These are phyloP conservation scores for Antennarius maculatus DNA, from an alignment of 2,797 vertebrate genomes.

Conservation along the genomic window DNA sequence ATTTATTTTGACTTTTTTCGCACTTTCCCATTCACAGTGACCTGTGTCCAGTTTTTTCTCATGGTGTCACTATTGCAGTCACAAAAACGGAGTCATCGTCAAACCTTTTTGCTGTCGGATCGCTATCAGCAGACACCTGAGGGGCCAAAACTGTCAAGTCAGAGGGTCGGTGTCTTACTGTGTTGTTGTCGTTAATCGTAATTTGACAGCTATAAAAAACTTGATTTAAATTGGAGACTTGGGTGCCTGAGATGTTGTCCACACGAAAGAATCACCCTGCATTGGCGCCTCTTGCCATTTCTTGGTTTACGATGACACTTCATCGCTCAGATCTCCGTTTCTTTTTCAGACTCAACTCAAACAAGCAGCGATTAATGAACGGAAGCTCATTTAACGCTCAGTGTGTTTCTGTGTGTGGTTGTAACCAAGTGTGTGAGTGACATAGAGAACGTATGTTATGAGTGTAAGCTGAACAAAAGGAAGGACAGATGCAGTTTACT, in stretches of 20 bases:
- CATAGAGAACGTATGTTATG: conserved; percentile 51
- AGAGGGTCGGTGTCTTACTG: conserved; percentile 25
- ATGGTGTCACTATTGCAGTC: conserved; percentile 41
- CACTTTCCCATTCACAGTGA: conserved; percentile 50
- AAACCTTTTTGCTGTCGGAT: conserved; percentile 39
- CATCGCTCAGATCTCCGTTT: conserved; percentile 40
- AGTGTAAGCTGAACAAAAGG: conserved; percentile 33
- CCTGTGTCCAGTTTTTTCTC: conserved; percentile 36
- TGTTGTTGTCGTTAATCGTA: conserved; percentile 17
- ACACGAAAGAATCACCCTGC: conserved; percentile 13
- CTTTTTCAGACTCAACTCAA: conserved; percentile 36
- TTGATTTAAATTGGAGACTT: conserved; percentile 35
- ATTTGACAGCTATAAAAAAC: conserved; percentile 30
- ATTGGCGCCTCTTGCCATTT: conserved; percentile 28
- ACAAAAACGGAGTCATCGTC: conserved; percentile 31
- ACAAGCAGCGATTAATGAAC: conserved; percentile 38
- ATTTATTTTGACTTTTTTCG: conserved; percentile 42
- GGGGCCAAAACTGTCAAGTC: conserved; percentile 39
- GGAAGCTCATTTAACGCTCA: conserved; percentile 61
- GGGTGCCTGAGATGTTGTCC: conserved; percentile 61
- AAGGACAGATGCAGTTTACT: conserved; percentile 30
- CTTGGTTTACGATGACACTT: conserved; percentile 28
- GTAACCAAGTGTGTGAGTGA: conserved; percentile 51
- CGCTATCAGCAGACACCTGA: conserved; percentile 25
- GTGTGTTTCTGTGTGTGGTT: conserved; percentile 63